Evolutionary conservation across 2,797 vertebrate genomes (phyloP), one percentile per base, ranked within the genome.

Genomic region (Eleutherodactylus coqui): DNA sequence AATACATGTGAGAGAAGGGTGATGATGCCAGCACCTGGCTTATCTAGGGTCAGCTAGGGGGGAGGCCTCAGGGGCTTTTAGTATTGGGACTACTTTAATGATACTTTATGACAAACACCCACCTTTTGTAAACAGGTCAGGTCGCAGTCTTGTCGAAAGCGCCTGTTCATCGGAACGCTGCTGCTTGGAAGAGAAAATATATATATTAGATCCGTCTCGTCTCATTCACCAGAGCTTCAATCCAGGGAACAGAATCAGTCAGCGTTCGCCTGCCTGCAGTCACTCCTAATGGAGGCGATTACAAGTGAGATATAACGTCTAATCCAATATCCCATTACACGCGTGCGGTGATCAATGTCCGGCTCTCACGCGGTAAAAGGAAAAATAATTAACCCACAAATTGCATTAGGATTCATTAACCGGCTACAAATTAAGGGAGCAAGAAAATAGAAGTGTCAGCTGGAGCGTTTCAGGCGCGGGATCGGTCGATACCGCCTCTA

Each of bases 111-210:
- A 1, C 19, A 24, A 36, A 36, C 69, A 92, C 95, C 92, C 93
- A 99, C 98, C 94, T 99, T 99, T 91, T 98, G 96, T 89, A 99
- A 93, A 91, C 96, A 99, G 78, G 97, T 98, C 89, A 99, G 94
- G 88, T 96, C 95, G 73, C 96, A 97, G 90, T 97, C 96, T 92
- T 95, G 96, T 21, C 92, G 95, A 91, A 97, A 99, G 60, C 96
- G 93, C 91, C 95, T 95, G 91, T 96, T 93, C 97, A 99, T 98
- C 79, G 96, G 96, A 79, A 99, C 95, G 29, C 95, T 96, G 90
- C 97, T 99, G 89, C 88, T 88, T 53, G 24, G 49, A 32, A 47
- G 88, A 92, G 85, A 88, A 89, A 89, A 91, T 49, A 76, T 80
- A 91, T 3, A 29, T 4, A 8, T 10, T 17, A 70, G 5, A n/a